Conservation (phyloP, 2,888 invertebrate genomes). For the Physocephala rufipes region DNA sequence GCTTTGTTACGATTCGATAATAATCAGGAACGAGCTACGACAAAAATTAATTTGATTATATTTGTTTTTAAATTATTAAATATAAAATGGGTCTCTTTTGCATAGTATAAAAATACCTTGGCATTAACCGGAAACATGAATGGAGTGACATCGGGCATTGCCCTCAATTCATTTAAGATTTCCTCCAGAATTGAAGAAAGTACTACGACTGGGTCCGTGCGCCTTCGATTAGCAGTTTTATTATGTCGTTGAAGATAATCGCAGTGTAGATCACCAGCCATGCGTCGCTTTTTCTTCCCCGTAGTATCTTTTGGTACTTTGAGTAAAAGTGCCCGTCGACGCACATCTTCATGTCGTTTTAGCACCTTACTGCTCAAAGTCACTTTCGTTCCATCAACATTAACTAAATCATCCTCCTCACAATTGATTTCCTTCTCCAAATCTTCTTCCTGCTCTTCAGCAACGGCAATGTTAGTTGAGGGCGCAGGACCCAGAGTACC, state of each 20-base stretch:
- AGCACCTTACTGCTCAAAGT: constrained; percentile 87
- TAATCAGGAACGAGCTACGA: constrained; percentile 87
- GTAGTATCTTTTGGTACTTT: constrained; percentile 82
- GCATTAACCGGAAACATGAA: constrained; percentile 95
- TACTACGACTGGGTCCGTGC: constrained; percentile 97
- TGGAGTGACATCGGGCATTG: constrained; percentile 89
- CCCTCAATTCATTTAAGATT: constrained; percentile 91
- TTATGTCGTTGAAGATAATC: constrained; percentile 89
- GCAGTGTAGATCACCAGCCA: constrained; percentile 76
- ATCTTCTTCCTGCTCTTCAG: constrained; percentile 86
- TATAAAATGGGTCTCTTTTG: neutral
- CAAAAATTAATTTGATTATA: neutral
- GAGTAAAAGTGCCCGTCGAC: constrained; percentile 79
- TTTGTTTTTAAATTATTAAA: too few relatives aligned
- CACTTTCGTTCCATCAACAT: constrained; percentile 94
- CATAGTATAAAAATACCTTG: constrained; percentile 70
- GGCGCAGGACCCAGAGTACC: constrained; percentile 70
- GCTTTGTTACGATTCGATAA: constrained; percentile 87
- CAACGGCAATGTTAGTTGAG: constrained; percentile 75
- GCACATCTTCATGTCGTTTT: constrained; percentile 88
- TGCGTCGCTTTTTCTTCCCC: constrained; percentile 73
- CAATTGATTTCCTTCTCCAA: constrained; percentile 73
- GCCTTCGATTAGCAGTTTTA: constrained; percentile 85
- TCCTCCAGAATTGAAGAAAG: constrained; percentile 89
- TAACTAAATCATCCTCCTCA: constrained; percentile 87